Evolutionary conservation across 2,797 vertebrate genomes (phyloP), one percentile per base, ranked within the genome.

Genomic region (Cossypha caffra): DNA sequence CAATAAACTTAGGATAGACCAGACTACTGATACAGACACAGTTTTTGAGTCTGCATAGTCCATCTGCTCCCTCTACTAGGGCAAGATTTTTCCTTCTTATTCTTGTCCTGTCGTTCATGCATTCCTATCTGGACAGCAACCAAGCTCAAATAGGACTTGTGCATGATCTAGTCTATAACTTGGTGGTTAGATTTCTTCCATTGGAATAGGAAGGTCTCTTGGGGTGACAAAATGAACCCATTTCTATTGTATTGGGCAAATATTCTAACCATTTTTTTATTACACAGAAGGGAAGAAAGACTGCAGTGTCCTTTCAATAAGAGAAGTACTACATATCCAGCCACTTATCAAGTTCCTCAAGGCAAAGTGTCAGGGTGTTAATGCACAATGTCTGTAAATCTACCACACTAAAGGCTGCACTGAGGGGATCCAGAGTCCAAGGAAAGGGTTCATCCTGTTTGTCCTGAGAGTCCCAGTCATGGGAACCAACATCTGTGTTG

Each of bases 301-400:
- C 1, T 68, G 3, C 10, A 45, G 13, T 19, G 8, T 54, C 28
- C 11, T 67, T 78, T 55, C 54, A 55, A 4, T 35, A 24, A 59
- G 73, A 71, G 21, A 7, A 42, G 19, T 23, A 3, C 5, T 23
- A 9, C 0, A 0, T 51, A 48, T 31, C 18, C 68, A 63, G 14
- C 4, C 54, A 38, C 9, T 7, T 43, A 59, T 3, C 13, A 31
- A 8, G 5, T 51, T 77, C 35, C 14, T 91, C 13, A 23, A 51
- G 40, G 23, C 9, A 75, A 69, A 81, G 10, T 20, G 13, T 55
- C 37, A 48, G 28, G 9, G 2, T 26, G 9, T 47, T n/a, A 80
- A 58, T 40, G 7, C 10, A 4, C 23, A 35, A 6, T 11, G 4
- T 3, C 14, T 18, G 18, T 28, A 28, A 57, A 68, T 8, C 5